These are phyloP conservation scores for Drosophila demipolita DNA, from an alignment of 2,888 invertebrate species.

Conservation along the genomic window DNA sequence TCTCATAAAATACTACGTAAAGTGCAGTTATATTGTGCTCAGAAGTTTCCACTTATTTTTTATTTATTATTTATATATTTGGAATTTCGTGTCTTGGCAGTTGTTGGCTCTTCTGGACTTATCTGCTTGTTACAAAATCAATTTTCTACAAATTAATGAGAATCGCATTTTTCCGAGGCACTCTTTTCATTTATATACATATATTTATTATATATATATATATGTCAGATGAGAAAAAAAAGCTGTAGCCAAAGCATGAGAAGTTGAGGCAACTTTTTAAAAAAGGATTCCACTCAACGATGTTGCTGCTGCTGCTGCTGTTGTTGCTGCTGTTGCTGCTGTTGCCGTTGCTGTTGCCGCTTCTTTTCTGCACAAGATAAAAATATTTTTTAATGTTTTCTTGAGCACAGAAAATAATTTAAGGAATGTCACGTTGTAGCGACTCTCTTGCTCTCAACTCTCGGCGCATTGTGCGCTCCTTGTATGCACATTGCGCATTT, in stretches of 20 bases:
- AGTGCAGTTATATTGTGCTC: constrained; percentile 25
- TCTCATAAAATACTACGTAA: not conserved
- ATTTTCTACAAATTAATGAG: constrained; percentile 71
- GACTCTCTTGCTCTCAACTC: constrained; percentile 43
- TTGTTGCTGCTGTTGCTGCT: not conserved
- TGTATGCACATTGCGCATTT: constrained; percentile 75
- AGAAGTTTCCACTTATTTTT: constrained; percentile 23
- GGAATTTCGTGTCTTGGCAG: not conserved
- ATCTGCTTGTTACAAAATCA: constrained; percentile 66
- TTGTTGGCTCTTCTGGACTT: constrained; percentile 31
- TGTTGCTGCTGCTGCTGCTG: constrained; percentile 36
- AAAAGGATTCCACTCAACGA: constrained; percentile 69
- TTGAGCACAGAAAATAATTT: constrained; percentile 80
- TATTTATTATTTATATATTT: not conserved
- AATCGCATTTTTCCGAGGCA: constrained; percentile 64
- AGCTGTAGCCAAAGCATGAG: constrained; percentile 18
- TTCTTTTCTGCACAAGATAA: constrained; percentile 68
- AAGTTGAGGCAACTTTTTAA: constrained; percentile 51
- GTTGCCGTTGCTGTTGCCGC: constrained; percentile 9
- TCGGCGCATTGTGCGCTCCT: constrained; percentile 55
- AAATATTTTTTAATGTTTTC: constrained; percentile 80
- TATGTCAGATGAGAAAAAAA: not conserved
- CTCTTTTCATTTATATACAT: constrained; percentile 30
- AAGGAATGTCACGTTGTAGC: constrained; percentile 79
- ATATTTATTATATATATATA: not conserved